phyloP scores from a whole-genome alignment of 2,888 invertebrate genomes.

The Ceramica pisi region DNA sequence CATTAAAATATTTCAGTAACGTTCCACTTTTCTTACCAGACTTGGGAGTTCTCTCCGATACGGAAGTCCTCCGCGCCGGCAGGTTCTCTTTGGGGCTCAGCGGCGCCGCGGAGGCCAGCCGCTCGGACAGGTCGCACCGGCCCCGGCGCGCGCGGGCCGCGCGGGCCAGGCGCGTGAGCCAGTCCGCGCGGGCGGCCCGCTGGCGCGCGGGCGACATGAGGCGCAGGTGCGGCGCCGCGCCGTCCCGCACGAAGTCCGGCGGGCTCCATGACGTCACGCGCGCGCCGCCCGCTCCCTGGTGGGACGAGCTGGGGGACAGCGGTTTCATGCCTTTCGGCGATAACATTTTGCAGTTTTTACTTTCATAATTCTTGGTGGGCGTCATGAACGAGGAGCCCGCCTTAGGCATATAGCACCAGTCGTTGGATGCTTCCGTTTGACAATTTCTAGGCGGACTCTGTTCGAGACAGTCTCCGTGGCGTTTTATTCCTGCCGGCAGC shows the following conservation, averaged over 20 bases:
- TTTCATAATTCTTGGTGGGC: conserved; percentile 81
- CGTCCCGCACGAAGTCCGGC: conserved; percentile 94
- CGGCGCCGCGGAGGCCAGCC: conserved; percentile 57
- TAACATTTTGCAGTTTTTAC: conserved; percentile 70
- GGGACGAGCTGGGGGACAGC: conserved; percentile 83
- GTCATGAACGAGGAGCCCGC: conserved; percentile 81
- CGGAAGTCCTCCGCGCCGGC: conserved; percentile 75
- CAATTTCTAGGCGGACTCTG: conserved; percentile 65
- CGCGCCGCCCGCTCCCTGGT: too few relatives aligned
- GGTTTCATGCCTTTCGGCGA: conserved; percentile 76
- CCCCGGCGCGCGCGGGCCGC: conserved; percentile 67
- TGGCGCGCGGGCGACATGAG: conserved; percentile 92
- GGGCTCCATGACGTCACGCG: too few relatives aligned
- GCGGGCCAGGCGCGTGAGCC: conserved; percentile 90
- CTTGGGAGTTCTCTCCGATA: conserved; percentile 77
- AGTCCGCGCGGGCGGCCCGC: conserved; percentile 91
- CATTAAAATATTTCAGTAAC: conserved; percentile 82
- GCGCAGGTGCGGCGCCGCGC: conserved; percentile 94
- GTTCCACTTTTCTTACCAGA: conserved; percentile 74
- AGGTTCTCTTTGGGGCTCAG: conserved; percentile 77
- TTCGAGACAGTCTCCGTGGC: conserved; percentile 76
- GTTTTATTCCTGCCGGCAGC: conserved; percentile 75
- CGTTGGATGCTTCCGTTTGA: conserved; percentile 54
- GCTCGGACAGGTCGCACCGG: conserved; percentile 20
- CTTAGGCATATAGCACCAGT: conserved; percentile 76